Evolutionary conservation across 2,113 vertebrate genomes (phyloP).

Genomic region (Seriola rivoliana): DNA sequence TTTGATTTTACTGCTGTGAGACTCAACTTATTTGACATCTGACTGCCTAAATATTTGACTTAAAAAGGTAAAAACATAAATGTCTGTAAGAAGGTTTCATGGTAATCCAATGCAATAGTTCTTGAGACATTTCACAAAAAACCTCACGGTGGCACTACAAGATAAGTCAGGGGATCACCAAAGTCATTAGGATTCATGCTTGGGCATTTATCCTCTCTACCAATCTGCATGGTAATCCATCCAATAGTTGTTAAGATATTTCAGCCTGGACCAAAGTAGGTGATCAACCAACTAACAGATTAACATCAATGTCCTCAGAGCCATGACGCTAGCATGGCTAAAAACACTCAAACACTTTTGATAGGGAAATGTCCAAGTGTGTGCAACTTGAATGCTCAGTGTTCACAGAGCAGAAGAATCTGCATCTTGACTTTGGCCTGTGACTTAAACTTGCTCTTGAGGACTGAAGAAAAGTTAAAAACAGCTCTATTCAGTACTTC

Average conservation of each 20-base stretch:
- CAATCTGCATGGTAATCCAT: neutral
- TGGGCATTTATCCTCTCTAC: no score
- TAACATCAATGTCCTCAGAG: neutral
- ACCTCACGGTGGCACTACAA: no score
- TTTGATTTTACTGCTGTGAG: neutral
- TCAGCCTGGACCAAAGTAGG: neutral
- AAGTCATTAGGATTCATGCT: no score
- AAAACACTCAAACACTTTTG: neutral
- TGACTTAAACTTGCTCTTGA: accelerated
- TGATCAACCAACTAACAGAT: neutral
- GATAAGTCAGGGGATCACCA: neutral
- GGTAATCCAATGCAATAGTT: neutral
- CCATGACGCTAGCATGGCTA: neutral
- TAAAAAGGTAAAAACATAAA: neutral
- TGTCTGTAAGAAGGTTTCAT: neutral
- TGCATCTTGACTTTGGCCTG: neutral
- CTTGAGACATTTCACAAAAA: neutral
- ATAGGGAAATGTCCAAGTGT: neutral
- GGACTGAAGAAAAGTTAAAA: neutral
- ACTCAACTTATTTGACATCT: neutral
- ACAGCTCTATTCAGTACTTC: neutral
- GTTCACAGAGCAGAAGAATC: neutral
- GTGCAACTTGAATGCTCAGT: neutral
- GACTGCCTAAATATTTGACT: neutral
- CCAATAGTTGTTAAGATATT: neutral